Evolutionary conservation across 2,888 invertebrate genomes (phyloP).

Genomic region (Pelosia muscerda): DNA sequence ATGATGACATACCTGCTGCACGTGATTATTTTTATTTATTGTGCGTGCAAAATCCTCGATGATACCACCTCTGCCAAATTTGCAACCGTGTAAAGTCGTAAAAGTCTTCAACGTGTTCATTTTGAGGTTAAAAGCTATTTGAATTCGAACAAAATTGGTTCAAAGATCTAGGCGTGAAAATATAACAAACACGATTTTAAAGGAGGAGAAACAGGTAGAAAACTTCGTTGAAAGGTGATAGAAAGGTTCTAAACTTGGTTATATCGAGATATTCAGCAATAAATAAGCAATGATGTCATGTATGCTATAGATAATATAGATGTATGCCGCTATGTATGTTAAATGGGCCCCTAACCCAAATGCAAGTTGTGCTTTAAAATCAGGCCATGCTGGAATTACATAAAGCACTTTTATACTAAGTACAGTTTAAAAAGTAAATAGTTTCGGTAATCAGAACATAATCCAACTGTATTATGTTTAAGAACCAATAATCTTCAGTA

Average conservation of each 20-base stretch:
- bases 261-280: not conserved
- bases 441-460: constrained; percentile 9
- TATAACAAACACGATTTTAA: too few relatives aligned
- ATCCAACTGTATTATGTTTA: constrained; percentile 7
- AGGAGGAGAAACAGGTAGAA: not conserved
- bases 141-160: too few relatives aligned
- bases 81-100: too few relatives aligned
- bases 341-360: not conserved
- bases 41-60: too few relatives aligned
- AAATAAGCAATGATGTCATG: not conserved
- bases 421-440: not conserved
- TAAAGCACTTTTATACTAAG: not conserved
- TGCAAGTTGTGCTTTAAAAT: not conserved
- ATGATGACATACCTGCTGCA: too few relatives aligned
- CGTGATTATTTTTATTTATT: too few relatives aligned
- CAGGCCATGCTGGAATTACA: not conserved
- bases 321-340: not conserved
- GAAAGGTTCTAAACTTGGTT: not conserved
- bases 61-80: too few relatives aligned
- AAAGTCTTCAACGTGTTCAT: too few relatives aligned
- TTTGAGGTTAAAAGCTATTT: too few relatives aligned
- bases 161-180: too few relatives aligned
- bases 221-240: not conserved
- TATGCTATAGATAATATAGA: not conserved
- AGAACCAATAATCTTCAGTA: not conserved